Conservation (phyloP, 2,888 invertebrate species). For the Hyposoter dolosus region DNA sequence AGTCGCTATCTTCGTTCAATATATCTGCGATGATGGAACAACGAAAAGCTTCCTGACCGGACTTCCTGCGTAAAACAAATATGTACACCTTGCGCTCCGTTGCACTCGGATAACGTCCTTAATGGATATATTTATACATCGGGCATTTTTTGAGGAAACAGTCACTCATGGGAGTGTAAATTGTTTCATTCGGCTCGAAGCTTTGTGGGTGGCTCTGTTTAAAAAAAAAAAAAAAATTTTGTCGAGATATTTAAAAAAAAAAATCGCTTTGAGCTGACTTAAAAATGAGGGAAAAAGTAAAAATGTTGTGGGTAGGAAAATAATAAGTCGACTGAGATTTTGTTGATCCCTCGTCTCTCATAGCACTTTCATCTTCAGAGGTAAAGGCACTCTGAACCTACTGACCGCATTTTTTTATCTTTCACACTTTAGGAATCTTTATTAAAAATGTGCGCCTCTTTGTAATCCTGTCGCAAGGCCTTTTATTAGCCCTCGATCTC, state of each 20-base stretch:
- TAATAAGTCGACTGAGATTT: background rate
- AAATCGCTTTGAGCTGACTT: no score
- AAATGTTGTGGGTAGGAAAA: background rate
- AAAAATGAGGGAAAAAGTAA: background rate
- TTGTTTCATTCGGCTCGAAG: no score
- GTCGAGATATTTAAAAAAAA: no score
- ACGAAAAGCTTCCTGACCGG: background rate
- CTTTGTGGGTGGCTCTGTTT: no score
- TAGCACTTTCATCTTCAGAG: background rate
- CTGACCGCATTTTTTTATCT: constrained; percentile 15
- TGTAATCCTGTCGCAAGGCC: background rate
- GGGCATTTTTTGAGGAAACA: background rate
- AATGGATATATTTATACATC: background rate
- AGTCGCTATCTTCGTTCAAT: background rate
- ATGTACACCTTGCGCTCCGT: background rate
- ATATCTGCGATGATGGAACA: background rate
- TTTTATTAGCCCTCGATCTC: constrained; percentile 3
- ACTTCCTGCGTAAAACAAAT: background rate
- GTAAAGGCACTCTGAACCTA: background rate
- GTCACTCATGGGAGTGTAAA: no score
- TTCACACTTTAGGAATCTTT: background rate
- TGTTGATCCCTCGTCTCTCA: background rate
- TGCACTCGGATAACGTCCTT: background rate
- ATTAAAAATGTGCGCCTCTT: background rate
- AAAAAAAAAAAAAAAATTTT: no score